phyloP scores from a whole-genome alignment of 1,140 invertebrate genomes.

The Orussus abietinus region DNA sequence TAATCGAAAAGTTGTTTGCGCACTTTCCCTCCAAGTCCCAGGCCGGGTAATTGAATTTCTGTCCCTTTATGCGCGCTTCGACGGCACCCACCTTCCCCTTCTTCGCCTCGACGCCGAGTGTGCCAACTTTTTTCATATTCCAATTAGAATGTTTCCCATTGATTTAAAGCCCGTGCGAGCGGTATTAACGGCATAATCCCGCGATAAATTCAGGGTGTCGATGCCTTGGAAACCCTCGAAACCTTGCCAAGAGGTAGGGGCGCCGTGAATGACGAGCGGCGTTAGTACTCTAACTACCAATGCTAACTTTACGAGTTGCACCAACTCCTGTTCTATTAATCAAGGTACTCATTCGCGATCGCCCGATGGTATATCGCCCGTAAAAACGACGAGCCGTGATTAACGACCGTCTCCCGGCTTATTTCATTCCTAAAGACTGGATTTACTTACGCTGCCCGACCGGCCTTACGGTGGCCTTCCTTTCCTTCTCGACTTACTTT shows the following conservation, averaged over 20 bases:
- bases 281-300: slow-evolving; percentile 31
- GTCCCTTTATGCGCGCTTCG: slow-evolving; percentile 22
- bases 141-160: slow-evolving; percentile 56
- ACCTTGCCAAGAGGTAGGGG: slow-evolving; percentile 5
- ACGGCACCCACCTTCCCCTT: slow-evolving; percentile 8
- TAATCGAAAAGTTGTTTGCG: slow-evolving; percentile 31
- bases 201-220: slow-evolving; percentile 50
- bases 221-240: slow-evolving; percentile 25
- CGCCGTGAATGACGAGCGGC: slow-evolving; percentile 3
- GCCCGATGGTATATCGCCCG: slow-evolving; percentile 31
- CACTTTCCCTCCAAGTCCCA: slow-evolving; percentile 24
- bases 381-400: slow-evolving; percentile 43
- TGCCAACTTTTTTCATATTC: slow-evolving; percentile 56
- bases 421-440: too few species aligned
- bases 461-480: too few species aligned
- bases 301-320: slow-evolving; percentile 49
- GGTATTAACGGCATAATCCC: slow-evolving; percentile 50
- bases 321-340: slow-evolving; percentile 53
- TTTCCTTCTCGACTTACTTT: too few species aligned
- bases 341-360: slow-evolving; percentile 45
- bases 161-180: slow-evolving; percentile 47
- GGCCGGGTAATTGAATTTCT: slow-evolving; percentile 39
- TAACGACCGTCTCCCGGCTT: too few species aligned
- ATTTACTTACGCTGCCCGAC: too few species aligned
- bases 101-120: slow-evolving; percentile 17